Evolutionary conservation across 2,113 vertebrate species (phyloP).

Genomic region (Ellobius talpinus): DNA sequence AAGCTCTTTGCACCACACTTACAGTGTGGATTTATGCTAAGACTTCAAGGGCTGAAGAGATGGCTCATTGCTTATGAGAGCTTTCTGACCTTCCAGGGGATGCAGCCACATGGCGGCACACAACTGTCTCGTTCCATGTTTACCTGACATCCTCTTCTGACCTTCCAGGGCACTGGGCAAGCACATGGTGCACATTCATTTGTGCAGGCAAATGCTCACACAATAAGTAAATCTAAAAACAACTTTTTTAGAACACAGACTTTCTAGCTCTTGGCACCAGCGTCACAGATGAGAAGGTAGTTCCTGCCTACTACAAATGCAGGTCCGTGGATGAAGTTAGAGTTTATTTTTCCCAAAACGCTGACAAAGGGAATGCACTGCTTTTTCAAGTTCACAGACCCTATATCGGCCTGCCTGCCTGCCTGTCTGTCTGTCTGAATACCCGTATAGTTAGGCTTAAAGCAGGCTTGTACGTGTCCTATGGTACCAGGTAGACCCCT

Average conservation of each 20-base stretch:
- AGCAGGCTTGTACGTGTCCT: not conserved
- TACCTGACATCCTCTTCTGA: not conserved
- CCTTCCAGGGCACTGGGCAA: not conserved
- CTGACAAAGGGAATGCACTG: not conserved
- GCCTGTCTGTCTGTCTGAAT: not conserved
- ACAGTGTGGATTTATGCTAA: not conserved
- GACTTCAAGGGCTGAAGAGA: not conserved
- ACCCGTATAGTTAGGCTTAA: not conserved
- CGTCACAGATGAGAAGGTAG: not conserved
- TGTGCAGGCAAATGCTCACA: not conserved
- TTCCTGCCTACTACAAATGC: not conserved
- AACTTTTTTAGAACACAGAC: not conserved
- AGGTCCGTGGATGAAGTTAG: not conserved
- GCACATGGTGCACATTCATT: not conserved
- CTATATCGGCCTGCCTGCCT: no score
- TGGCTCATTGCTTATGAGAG: not conserved
- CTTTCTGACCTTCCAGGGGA: not conserved
- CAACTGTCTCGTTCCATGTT: not conserved
- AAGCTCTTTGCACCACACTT: not conserved
- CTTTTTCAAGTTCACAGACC: not conserved
- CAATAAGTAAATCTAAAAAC: not conserved
- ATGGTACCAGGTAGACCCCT: no score
- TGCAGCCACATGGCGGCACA: not conserved
- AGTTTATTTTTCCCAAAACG: not conserved
- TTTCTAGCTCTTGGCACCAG: not conserved